A percentile compares a stretch with the other conserved stretches of the same genome.
These are phyloP conservation scores for Trissolcus japonicus DNA, from an alignment of 2,888 invertebrate species.

Conservation along the genomic window DNA sequence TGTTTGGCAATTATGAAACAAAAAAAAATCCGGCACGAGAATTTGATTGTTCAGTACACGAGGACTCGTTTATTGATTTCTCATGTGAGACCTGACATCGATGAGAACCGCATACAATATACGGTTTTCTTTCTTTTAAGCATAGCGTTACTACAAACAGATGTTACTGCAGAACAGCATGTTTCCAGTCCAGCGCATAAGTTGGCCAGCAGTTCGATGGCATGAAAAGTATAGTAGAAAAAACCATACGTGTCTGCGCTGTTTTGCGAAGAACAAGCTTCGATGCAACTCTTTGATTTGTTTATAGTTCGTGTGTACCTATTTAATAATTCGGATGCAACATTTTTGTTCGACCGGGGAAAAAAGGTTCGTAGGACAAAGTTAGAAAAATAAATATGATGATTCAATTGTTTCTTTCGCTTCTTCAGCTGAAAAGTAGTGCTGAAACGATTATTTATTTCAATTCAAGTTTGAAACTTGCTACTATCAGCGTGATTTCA, in stretches of 20 bases:
- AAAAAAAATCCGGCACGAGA: background rate
- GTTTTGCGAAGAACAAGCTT: background rate
- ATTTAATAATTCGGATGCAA: too few relatives aligned
- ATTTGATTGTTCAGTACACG: constrained; percentile 49
- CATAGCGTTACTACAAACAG: constrained; percentile 45
- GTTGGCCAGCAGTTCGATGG: constrained; percentile 43
- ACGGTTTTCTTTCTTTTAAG: constrained; percentile 48
- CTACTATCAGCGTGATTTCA: too few relatives aligned
- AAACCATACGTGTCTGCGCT: constrained; percentile 6
- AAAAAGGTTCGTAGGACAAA: too few relatives aligned
- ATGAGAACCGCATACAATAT: constrained; percentile 47
- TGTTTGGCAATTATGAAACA: too few relatives aligned
- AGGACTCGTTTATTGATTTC: constrained; percentile 49
- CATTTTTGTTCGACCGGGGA: too few relatives aligned
- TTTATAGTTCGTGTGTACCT: too few relatives aligned
- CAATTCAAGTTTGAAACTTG: too few relatives aligned
- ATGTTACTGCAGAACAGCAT: constrained; percentile 52
- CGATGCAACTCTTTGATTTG: background rate
- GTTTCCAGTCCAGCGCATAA: constrained; percentile 51
- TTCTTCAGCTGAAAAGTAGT: too few relatives aligned
- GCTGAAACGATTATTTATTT: too few relatives aligned
- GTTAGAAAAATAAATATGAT: too few relatives aligned
- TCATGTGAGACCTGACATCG: constrained; percentile 42
- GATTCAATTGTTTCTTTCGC: too few relatives aligned
- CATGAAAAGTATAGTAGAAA: constrained; percentile 41